Evolutionary conservation across 2,113 vertebrate species (phyloP).

Genomic region (Neodon shergylaensis): DNA sequence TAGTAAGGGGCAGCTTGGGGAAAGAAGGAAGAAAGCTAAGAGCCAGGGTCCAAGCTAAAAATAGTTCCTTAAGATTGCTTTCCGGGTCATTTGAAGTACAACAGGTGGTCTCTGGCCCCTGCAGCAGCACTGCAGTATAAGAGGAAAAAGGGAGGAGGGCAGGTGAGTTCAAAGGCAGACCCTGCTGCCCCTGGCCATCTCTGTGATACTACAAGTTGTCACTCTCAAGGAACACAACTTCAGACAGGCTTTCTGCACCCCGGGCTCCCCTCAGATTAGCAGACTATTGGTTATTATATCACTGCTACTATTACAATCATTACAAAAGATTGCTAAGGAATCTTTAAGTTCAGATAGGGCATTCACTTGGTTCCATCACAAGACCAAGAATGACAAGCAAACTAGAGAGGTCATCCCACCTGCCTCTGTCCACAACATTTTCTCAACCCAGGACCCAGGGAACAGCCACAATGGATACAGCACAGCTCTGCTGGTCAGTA

Average conservation of each 20-base stretch:
- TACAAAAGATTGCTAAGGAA: not conserved
- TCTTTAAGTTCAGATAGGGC: constrained; percentile 49
- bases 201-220: not conserved
- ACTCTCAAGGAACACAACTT: not conserved
- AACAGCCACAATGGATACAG: not conserved
- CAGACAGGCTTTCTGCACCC: not conserved
- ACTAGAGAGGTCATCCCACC: constrained; percentile 55
- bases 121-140: not conserved
- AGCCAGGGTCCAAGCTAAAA: constrained; percentile 6
- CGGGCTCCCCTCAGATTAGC: not conserved
- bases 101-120: not conserved
- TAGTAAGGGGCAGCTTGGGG: not conserved
- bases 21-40: not conserved
- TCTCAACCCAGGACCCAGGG: constrained; percentile 6
- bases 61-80: constrained; percentile 20
- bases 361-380: constrained; percentile 27
- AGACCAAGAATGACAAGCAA: constrained; percentile 68
- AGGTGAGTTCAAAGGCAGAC: not conserved
- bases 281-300: not conserved
- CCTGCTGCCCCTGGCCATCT: not conserved
- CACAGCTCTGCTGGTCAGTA: constrained; percentile 18
- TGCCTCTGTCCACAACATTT: not conserved
- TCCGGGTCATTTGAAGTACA: not conserved
- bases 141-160: not conserved
- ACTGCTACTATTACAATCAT: not conserved